phyloP scores from a whole-genome alignment of 2,888 invertebrate genomes.

The Drosophila paracracens region DNA sequence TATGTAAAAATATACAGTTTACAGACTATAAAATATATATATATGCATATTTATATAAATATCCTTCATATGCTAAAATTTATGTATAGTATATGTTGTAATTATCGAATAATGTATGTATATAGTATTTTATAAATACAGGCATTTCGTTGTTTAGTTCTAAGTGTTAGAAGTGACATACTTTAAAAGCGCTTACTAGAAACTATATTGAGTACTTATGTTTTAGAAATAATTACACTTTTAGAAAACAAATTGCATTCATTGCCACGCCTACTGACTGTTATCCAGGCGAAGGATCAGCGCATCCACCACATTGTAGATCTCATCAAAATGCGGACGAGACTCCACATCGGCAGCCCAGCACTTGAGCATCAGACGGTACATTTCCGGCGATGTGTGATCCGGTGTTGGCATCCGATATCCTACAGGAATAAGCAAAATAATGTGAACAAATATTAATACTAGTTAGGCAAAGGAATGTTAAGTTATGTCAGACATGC shows the following conservation, averaged over 20 bases:
- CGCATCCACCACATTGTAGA: slow-evolving; percentile 91
- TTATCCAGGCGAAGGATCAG: slow-evolving; percentile 85
- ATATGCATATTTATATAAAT: slow-evolving; percentile 39
- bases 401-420: slow-evolving; percentile 97
- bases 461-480: not conserved
- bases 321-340: slow-evolving; percentile 96
- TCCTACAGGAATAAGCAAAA: slow-evolving; percentile 86
- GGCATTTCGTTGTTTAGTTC: slow-evolving; percentile 70
- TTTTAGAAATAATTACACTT: slow-evolving; percentile 32
- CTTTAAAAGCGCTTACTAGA: slow-evolving; percentile 72
- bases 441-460: not conserved
- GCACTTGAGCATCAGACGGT: slow-evolving; percentile 95
- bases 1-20: slow-evolving; percentile 58
- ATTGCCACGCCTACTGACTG: slow-evolving; percentile 68
- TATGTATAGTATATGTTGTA: slow-evolving; percentile 29
- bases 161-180: slow-evolving; percentile 48
- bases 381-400: slow-evolving; percentile 94
- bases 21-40: slow-evolving; percentile 60
- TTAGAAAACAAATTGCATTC: slow-evolving; percentile 7
- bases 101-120: slow-evolving; percentile 19
- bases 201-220: slow-evolving; percentile 55
- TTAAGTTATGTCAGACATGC: not conserved
- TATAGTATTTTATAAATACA: slow-evolving; percentile 73
- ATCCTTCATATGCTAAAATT: slow-evolving; percentile 45
- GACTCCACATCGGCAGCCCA: slow-evolving; percentile 97